Base-by-base conservation (phyloP, 1,140 invertebrate species). In the Leptinotarsa texana region DNA sequence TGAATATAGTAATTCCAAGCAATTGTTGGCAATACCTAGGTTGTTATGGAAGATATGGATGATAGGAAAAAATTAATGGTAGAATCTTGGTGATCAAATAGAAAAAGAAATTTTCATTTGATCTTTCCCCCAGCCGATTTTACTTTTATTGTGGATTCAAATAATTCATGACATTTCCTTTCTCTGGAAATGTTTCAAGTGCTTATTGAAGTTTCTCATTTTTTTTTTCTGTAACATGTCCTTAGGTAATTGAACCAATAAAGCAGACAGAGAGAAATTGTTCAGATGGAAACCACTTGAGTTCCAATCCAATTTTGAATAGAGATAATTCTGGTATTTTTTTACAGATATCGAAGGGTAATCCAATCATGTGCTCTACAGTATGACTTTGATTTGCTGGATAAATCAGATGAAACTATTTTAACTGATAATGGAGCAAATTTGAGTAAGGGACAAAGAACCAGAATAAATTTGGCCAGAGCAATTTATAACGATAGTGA, bases 381-480 rank as follows among this genome's bases (percentile, higher is more conserved):
- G 42, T 76, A 78, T 17, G 81, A 82, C 49, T 78, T 82, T 49
- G 74, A 77, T 21, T 69, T 75, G 21, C 80, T 82, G 27, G 76
- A 77, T 47, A 77, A 74, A 13, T 91, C 93, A 24, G 95, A 96
- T 80, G 87, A 90, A 79, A 95, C 94, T 0, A 85, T 94, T 17
- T 92, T 96, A 4, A 94, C 93, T 57, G 95, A 97, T 81, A 88
- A 91, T 85, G 95, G 95, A 66, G 88, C 91, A 13, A 91, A 91
- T 42, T 84, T 95, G 3, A 94, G 92, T 79, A 94, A 94, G 47
- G 95, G 97, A 63, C 97, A 98, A 86, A 92, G 94, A 80, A 95
- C 96, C 0, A 89, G 96, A 80, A 93, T 98, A 4, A 96, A 95
- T 82, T 86, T 97, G 42, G 95, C 95, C 1, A 89, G 95, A 71